These are phyloP conservation scores for Callyntrura sp. DNA, from an alignment of 2,888 invertebrate genomes.

Conservation along the genomic window DNA sequence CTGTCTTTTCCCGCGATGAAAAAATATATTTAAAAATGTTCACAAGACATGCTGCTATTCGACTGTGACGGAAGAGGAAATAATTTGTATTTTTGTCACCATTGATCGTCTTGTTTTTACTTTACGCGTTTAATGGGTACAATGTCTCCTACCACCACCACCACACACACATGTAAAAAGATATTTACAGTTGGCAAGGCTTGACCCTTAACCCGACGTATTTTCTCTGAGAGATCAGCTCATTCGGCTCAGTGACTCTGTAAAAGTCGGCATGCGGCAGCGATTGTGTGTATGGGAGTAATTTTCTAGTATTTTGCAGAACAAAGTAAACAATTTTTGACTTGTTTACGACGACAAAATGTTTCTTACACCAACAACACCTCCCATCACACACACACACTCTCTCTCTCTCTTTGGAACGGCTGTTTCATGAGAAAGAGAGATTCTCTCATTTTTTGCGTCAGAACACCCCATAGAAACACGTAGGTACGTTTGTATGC, in stretches of 20 bases:
- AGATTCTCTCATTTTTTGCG: slow-evolving; percentile 24
- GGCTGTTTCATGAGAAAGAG: not conserved
- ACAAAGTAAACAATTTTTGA: slow-evolving; percentile 48
- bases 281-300: not conserved
- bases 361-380: not conserved
- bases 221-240: not conserved
- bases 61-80: slow-evolving; percentile 61
- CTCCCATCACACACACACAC: too few species aligned
- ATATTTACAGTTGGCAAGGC: slow-evolving; percentile 37
- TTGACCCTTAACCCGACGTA: slow-evolving; percentile 65
- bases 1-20: not conserved
- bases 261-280: not conserved
- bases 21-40: not conserved
- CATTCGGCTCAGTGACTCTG: not conserved
- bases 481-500: slow-evolving; percentile 46
- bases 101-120: slow-evolving; percentile 56
- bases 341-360: slow-evolving; percentile 54
- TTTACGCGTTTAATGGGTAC: slow-evolving; percentile 57
- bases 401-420: too few species aligned
- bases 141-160: slow-evolving; percentile 39
- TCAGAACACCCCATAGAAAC: slow-evolving; percentile 48
- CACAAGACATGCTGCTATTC: not conserved
- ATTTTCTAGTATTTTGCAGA: not conserved
- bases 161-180: slow-evolving; percentile 14
- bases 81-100: slow-evolving; percentile 70